Conservation (phyloP, 2,888 invertebrate genomes). For the Frankliniella fusca region DNA sequence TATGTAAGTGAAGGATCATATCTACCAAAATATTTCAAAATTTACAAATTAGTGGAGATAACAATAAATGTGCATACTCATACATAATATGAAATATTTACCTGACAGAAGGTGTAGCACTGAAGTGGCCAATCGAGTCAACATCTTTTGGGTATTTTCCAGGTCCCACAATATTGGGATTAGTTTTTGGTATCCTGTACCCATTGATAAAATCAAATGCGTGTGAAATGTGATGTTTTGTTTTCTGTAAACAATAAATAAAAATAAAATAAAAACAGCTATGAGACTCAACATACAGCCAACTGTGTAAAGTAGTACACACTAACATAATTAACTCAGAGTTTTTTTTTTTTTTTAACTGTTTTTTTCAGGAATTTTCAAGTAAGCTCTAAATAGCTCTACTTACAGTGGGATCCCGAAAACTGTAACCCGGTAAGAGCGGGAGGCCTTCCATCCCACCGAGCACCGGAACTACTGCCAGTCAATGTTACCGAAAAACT, state of each 20-base stretch:
- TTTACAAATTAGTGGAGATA: constrained; percentile 33
- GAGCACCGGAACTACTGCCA: too few relatives aligned
- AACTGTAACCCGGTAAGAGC: constrained; percentile 64
- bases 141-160: constrained; percentile 59
- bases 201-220: constrained; percentile 65
- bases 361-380: too few relatives aligned
- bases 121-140: constrained; percentile 58
- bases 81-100: constrained; percentile 45
- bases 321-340: too few relatives aligned
- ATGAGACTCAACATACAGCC: too few relatives aligned
- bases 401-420: constrained; percentile 57
- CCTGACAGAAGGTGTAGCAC: constrained; percentile 54
- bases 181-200: constrained; percentile 57
- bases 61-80: constrained; percentile 30
- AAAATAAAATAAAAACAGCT: too few relatives aligned
- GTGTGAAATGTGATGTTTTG: constrained; percentile 57
- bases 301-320: too few relatives aligned
- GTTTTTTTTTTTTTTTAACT: too few relatives aligned
- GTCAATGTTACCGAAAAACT: too few relatives aligned
- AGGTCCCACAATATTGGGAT: constrained; percentile 53
- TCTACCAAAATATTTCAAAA: too few relatives aligned
- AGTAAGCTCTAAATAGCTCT: too few relatives aligned
- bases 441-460: constrained; percentile 55
- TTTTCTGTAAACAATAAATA: constrained; percentile 45
- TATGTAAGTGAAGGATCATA: constrained; percentile 68